A percentile compares a stretch with the other conserved stretches of the same genome.
These are phyloP conservation scores for Amblyopsis rosae DNA, from an alignment of 2,113 vertebrate genomes.

Conservation along the genomic window DNA sequence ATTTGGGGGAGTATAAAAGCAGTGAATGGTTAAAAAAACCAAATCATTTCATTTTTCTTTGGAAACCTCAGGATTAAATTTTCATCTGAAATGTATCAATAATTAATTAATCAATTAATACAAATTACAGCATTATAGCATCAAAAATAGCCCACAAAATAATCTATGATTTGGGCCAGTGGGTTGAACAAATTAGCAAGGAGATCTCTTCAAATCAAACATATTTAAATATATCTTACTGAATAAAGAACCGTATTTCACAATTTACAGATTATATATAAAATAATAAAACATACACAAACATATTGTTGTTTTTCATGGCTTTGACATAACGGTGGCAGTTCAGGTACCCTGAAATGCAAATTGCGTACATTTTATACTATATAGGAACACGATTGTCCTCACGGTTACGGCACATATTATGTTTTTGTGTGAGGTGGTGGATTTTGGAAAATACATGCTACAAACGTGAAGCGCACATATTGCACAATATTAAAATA, in stretches of 20 bases:
- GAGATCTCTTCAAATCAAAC: constrained; percentile 35
- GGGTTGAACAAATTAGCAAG: constrained; percentile 4
- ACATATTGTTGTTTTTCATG: constrained; percentile 50
- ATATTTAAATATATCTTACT: constrained; percentile 36
- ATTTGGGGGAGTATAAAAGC: no score
- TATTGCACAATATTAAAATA: constrained; percentile 61
- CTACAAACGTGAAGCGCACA: constrained; percentile 39
- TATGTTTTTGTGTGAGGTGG: constrained; percentile 15
- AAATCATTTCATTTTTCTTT: neutral
- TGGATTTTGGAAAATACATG: constrained; percentile 14
- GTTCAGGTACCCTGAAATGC: constrained; percentile 21
- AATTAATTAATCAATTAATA: neutral
- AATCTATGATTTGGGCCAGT: constrained; percentile 14
- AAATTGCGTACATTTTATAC: constrained; percentile 33
- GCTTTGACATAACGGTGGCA: constrained; percentile 59
- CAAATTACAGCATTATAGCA: no score
- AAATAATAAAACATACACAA: constrained; percentile 50
- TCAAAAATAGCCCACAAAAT: no score
- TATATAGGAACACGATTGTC: constrained; percentile 60
- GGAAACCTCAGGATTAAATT: neutral
- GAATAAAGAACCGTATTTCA: constrained; percentile 58
- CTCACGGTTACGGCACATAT: constrained; percentile 38
- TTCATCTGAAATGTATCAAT: neutral
- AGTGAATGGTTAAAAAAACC: no score
- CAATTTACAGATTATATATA: constrained; percentile 77